Evolutionary conservation across 1,140 invertebrate genomes (phyloP), one percentile per base, ranked within the genome.

Genomic region (Fopius arisanus): DNA sequence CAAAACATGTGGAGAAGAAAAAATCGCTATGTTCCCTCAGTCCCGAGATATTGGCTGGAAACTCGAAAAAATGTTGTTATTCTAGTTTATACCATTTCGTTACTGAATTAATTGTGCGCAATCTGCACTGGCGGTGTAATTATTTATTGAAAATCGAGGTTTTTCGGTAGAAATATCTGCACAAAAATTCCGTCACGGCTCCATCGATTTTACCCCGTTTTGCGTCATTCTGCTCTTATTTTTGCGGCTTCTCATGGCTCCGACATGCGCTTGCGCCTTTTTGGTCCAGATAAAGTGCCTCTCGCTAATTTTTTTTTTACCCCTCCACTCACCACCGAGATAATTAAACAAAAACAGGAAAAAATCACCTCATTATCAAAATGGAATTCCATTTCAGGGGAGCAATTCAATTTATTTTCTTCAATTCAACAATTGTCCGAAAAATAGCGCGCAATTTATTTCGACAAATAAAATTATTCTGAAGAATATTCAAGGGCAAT

Each of bases 181-280:
- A 40, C 40, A 23, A 19, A 70, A 69, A 74, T 74, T 43, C 29
- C 67, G 72, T 74, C 72, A 74, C 72, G 54, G 72, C 67, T 74
- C 14, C 72, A 74, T 74, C 66, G 72, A 74, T 74, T 74, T 69
- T 74, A 48, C 29, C 41, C 19, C 31, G 29, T 69, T 69, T 28
- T 68, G 43, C 66, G 66, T 68, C 43, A 59, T 19, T 41, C 40
- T 74, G 67, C 72, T 69, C 72, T 74, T 43, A 74, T 74, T 74
- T 74, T 74, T 69, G 72, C 67, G 54, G 72, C 72, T 74, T 74
- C 51, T 69, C 67, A 69, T 74, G 31, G 72, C 67, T 68, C 48
- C 59, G 29, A 74, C 40, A 74, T 69, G 51, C 72, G 67, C 72
- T 74, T 74, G 72, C 72, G 72, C 72, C 9, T n/a, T 51, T 10